Base-by-base conservation (phyloP, 2,888 invertebrate species). In the Apamea sordens region DNA sequence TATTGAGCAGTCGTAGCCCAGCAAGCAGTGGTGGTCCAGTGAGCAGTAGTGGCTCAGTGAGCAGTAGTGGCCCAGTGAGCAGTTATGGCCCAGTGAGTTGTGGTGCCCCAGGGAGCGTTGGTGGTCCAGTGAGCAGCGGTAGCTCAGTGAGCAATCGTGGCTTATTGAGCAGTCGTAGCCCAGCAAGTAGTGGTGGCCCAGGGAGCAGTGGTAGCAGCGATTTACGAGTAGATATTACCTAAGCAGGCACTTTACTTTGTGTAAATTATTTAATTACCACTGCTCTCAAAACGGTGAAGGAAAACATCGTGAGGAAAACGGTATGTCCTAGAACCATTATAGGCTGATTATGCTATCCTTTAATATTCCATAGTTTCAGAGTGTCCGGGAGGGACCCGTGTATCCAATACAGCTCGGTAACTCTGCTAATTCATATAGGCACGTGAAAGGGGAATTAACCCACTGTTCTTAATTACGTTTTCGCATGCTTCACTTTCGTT, bases 371-470 rank as follows among this genome's bases (percentile, higher is more conserved):
- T 89, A 90, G 89, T 91, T 92, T 80, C 81, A 84, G 90, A 89
- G 90, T 89, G 89, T 90, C 92, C 91, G 92, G 92, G 85, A 83
- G 88, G 87, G 89, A 89, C 89, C 88, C 81, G 82, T 86, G 86
- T 89, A 91, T 90, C 90, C 89, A 91, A 93, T 93, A 92, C 91
- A 90, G 90, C 92, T 90, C 90, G 89, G 93, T 93, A 94, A 94
- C 92, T 93, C 92, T 87, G 91, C 93, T 96, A 95, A 96, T 95
- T 95, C 94, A 90, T 94, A 95, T 94, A 94, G 93, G 93, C 96
- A 96, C 95, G 96, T 95, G 93, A 96, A 95, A 94, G 91, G 92
- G 91, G 92, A 95, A 96, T 96, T 96, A 96, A 95, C 96, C 96
- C 94, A 95, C 92, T 95, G 94, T 93, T 94, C 95, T 94, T 96